A percentile compares a stretch with the other conserved stretches of the same genome.
phyloP scores from a whole-genome alignment of 2,113 vertebrate genomes.

The Spheniscus mendiculus region DNA sequence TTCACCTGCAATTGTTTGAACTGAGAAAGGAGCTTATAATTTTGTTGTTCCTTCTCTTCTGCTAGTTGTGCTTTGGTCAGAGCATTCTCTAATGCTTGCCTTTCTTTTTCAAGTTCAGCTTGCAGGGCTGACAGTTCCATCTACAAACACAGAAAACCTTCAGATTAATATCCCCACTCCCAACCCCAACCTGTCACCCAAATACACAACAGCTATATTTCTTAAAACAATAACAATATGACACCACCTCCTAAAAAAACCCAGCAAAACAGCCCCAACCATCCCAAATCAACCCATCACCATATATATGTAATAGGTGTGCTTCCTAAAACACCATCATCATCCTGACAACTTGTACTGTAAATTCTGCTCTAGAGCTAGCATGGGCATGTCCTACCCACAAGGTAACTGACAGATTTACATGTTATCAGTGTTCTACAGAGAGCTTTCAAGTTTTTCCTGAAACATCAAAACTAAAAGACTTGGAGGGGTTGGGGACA shows the following conservation, averaged over 20 bases:
- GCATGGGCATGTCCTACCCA: not conserved
- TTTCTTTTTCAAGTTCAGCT: constrained; percentile 80
- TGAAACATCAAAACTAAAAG: not conserved
- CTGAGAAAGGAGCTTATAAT: constrained; percentile 70
- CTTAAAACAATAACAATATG: not conserved
- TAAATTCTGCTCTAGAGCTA: not conserved
- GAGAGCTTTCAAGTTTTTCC: not conserved
- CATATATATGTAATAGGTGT: not conserved
- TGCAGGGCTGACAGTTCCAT: constrained; percentile 78
- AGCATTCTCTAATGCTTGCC: constrained; percentile 75
- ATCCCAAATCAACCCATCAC: not conserved
- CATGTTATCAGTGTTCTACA: not conserved
- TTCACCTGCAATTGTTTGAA: constrained; percentile 79
- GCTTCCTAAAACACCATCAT: not conserved
- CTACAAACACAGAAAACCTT: constrained; percentile 56
- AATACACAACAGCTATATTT: not conserved
- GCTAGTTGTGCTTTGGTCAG: constrained; percentile 71
- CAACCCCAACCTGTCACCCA: not conserved
- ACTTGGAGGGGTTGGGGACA: not conserved
- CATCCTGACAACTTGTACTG: not conserved
- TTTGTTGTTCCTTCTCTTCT: constrained; percentile 78
- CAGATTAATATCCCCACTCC: not conserved
- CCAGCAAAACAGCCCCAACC: not conserved
- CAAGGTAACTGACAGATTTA: not conserved
- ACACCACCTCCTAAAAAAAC: not conserved